Conservation (phyloP, 37 sponge, comb jelly and placozoan genomes). For the Bolinopsis microptera region DNA sequence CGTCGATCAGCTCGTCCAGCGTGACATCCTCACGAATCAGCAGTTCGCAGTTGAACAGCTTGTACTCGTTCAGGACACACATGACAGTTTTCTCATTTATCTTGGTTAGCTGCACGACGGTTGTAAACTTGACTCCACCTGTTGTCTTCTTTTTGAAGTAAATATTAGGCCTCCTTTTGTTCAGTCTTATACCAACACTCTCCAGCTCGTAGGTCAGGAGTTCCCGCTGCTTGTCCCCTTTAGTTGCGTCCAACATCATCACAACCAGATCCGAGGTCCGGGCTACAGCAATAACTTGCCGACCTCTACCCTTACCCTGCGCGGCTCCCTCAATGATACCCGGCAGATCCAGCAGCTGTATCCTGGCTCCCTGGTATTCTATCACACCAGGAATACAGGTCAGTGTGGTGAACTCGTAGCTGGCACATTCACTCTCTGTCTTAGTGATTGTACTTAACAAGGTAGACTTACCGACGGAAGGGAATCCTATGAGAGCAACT, state of each 20-base stretch:
- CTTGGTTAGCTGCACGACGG: slow-evolving; percentile 83
- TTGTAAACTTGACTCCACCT: slow-evolving; percentile 91
- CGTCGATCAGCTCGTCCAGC: slow-evolving; percentile 95
- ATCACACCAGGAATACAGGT: slow-evolving; percentile 98
- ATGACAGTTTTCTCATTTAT: slow-evolving; percentile 93
- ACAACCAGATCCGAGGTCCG: slow-evolving; percentile 94
- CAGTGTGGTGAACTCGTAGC: slow-evolving; percentile 98
- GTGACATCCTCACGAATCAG: slow-evolving; percentile 45
- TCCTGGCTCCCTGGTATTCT: slow-evolving; percentile 88
- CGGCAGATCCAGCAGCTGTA: slow-evolving; percentile 95
- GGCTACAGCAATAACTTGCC: slow-evolving; percentile 99
- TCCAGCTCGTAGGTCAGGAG: slow-evolving; percentile 91
- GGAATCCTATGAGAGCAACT: slow-evolving; percentile 96
- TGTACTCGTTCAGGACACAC: slow-evolving; percentile 97
- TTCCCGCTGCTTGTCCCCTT: slow-evolving; percentile 81
- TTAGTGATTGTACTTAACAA: slow-evolving; percentile 90
- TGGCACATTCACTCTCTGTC: slow-evolving; percentile 93
- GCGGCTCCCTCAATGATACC: slow-evolving; percentile 99
- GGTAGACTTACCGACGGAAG: slow-evolving; percentile 99
- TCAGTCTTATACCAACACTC: slow-evolving; percentile 90
- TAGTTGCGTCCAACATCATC: slow-evolving; percentile 98
- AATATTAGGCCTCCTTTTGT: slow-evolving; percentile 89
- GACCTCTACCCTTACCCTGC: slow-evolving; percentile 86
- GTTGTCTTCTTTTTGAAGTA: slow-evolving; percentile 98
- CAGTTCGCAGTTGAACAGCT: slow-evolving; percentile 55